A percentile compares a stretch with the other conserved stretches of the same genome.
Conservation (phyloP, 2,113 vertebrate species). For the Actenoides hombroni region DNA sequence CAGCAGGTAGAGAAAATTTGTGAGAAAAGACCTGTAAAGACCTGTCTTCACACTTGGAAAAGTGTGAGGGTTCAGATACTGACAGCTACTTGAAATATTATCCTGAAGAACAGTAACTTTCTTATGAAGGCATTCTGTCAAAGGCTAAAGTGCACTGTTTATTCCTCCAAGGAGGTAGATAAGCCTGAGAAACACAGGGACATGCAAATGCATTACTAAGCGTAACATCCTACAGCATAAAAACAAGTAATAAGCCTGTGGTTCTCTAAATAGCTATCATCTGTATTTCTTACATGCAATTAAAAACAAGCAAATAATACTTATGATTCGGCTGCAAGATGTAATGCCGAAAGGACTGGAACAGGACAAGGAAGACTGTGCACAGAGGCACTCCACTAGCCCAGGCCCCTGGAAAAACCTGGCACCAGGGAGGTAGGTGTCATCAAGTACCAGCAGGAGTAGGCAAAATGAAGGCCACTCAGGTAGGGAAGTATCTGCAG, state of each 20-base stretch:
- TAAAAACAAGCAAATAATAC: neutral
- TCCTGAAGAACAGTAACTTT: neutral
- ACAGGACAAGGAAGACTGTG: neutral
- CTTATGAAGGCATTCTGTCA: neutral
- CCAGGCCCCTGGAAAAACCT: neutral
- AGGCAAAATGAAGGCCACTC: neutral
- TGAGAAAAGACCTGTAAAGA: slow-evolving; percentile 24
- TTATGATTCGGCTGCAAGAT: neutral
- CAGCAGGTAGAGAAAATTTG: neutral
- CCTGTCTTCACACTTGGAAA: neutral
- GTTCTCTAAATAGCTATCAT: neutral
- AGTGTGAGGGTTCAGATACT: slow-evolving; percentile 18
- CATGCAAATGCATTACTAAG: neutral
- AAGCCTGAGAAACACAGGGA: neutral
- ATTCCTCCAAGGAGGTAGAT: neutral
- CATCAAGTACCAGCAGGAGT: neutral
- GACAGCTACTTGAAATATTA: slow-evolving; percentile 28
- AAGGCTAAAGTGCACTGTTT: neutral
- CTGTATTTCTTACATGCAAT: neutral
- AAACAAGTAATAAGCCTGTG: neutral
- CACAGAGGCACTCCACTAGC: neutral
- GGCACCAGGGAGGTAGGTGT: neutral
- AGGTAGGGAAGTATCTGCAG: neutral
- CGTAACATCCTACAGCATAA: neutral
- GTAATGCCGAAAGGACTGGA: neutral